These are phyloP conservation scores for Leptinotarsa rubiginosa DNA, from an alignment of 2,888 invertebrate species.

Conservation along the genomic window DNA sequence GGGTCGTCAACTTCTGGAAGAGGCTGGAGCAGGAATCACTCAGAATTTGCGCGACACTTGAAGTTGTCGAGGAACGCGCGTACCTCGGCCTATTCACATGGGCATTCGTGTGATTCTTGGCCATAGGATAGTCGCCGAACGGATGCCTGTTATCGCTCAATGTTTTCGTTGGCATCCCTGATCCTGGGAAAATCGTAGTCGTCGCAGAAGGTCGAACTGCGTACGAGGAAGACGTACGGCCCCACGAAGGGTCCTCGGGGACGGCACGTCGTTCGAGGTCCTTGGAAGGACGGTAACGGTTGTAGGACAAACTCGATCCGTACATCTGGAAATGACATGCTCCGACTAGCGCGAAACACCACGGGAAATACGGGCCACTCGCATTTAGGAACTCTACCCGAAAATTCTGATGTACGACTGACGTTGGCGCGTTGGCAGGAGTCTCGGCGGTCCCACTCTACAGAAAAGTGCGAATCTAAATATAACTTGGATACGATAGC, in stretches of 20 bases:
- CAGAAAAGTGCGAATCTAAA: constrained; percentile 78
- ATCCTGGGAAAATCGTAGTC: constrained; percentile 18
- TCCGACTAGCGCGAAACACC: constrained; percentile 28
- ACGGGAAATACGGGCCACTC: constrained; percentile 7
- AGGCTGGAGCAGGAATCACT: constrained; percentile 89
- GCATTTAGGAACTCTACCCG: constrained; percentile 32
- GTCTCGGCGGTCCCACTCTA: constrained; percentile 66
- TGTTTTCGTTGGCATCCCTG: constrained; percentile 41
- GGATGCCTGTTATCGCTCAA: constrained; percentile 45
- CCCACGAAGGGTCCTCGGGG: constrained; percentile 40
- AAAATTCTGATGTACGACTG: constrained; percentile 31
- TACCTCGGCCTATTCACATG: constrained; percentile 71
- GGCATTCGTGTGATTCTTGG: constrained; percentile 43
- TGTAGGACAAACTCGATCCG: constrained; percentile 58
- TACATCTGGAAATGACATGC: constrained; percentile 54
- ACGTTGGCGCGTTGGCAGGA: constrained; percentile 44
- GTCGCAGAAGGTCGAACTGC: constrained; percentile 44
- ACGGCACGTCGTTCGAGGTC: constrained; percentile 53
- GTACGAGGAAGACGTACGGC: constrained; percentile 47
- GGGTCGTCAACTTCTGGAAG: constrained; percentile 81
- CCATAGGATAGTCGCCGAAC: constrained; percentile 49
- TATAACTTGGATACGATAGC: constrained; percentile 66
- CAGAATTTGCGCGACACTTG: constrained; percentile 87
- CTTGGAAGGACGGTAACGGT: constrained; percentile 60
- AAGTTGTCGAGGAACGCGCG: constrained; percentile 80